Base-by-base conservation (phyloP, 2,888 invertebrate genomes). In the Scaptomyza reducta region DNA sequence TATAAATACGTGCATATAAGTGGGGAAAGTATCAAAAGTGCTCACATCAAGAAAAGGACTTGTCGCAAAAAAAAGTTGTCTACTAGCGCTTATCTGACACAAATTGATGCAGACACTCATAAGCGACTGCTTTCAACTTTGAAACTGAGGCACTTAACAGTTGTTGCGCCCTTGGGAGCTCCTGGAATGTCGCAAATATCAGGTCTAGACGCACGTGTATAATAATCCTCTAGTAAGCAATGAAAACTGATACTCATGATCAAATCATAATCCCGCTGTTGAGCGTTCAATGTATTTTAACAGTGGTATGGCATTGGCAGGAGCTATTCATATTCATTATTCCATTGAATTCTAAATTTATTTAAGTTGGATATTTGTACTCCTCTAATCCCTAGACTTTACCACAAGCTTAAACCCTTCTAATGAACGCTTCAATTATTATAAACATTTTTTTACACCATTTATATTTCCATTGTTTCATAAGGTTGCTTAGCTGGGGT, bases 171-270 rank as follows among this genome's bases (percentile, higher is more conserved):
- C 50, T 33, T 9, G 50, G 31, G n/a, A 49, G 27, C 25, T 38
- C 18, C 25, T 33, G 42, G 6, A 25, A 14, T 49, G 31, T 41
- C 47, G 16, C 47, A 18, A 45, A 33, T 27, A 16, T 4, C n/a
- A 22, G 33, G 70, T 76, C 77, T 74, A 74, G 74, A 67, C 74
- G 56, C 59, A 60, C 56, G 67, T 62, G 58, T n/a, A 55, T 56
- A 62, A 59, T 67, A 53, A 54, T 59, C 56, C 50, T 67, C 54
- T 54, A 47, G 42, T 29, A 40, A 7, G 67, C 72, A 63, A 67
- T 71, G 76, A 74, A 66, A 71, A 47, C 6, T n/a, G n/a, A n/a
- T n/a, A n/a, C 27, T 46, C 60, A 25, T 57, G 51, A 54, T 25
- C 33, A 42, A 71, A 71, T 63, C 41, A 50, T 54, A 57, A 62